Base-by-base conservation (phyloP, 2,888 invertebrate genomes). In the Nemotelus pantherinus region DNA sequence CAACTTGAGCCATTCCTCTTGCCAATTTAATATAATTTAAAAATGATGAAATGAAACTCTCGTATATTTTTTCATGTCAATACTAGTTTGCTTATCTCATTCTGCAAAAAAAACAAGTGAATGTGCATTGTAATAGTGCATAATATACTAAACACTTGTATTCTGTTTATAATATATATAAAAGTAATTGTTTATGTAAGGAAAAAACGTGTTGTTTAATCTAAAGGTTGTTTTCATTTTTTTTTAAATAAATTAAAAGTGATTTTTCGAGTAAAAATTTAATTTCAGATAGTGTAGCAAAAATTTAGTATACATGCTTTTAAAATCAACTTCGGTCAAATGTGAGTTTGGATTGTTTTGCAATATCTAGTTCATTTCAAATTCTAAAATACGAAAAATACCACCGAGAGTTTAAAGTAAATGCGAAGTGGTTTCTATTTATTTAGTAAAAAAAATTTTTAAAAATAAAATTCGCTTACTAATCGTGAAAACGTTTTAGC, bases 1-100 rank as follows among this genome's bases (percentile, higher is more conserved):
- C 79, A 81, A 82, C 81, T 81, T 81, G 81, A 81, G 82, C 82
- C 82, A 82, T 82, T 82, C 82, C 82, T 77, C 77, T 82, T 82
- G 82, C 82, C 82, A 82, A 79, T 58, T 71, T 74, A 25, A 63
- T 77, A 65, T 43, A 48, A 25, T 76, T 76, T 65, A 48, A 55
- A 76, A 25, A 25, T 25, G 25, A 25, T 25, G 10, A 3, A 65
- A 45, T 7, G n/a, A 76, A 44, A 10, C 44, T 76, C n/a, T 64
- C 58, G 39, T 58, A 47, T 74, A 6, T 76, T 76, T 25, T 76
- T 77, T 25, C 58, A 41, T 10, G 53, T 63, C 58, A 48, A 25
- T 68, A n/a, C 43, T 67, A 57, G 39, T 10, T 55, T 77, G 58
- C 57, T 77, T 68, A 25, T 25, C 25, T 74, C 63, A 58, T 74